Evolutionary conservation across 64 coral and sea anemone genomes (phyloP).

Genomic region (Porites australiensis): DNA sequence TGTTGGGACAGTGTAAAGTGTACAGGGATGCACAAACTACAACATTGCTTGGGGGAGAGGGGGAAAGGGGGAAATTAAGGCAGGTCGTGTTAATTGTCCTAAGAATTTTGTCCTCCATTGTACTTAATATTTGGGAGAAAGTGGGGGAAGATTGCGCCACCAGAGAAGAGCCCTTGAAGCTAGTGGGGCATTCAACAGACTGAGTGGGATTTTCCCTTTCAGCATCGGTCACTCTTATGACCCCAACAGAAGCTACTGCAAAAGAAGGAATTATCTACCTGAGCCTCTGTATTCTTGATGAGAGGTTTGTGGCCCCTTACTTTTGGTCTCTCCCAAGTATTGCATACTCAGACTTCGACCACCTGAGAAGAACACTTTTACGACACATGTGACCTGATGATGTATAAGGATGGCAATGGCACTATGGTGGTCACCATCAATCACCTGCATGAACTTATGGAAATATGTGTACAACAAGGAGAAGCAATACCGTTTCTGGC

Average conservation of each 20-base stretch:
- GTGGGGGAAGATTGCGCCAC: background rate
- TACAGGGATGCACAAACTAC: background rate
- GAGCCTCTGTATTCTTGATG: background rate
- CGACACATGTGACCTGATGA: too few relatives aligned
- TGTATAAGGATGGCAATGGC: too few relatives aligned
- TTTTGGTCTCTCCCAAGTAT: slow-evolving; percentile 58
- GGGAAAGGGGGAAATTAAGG: background rate
- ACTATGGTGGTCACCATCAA: too few relatives aligned
- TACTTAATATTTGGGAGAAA: background rate
- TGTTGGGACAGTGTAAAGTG: too few relatives aligned
- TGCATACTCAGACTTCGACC: slow-evolving; percentile 38
- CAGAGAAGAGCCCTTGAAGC: background rate
- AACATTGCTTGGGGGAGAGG: slow-evolving; percentile 6
- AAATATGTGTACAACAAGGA: background rate
- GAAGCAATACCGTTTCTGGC: background rate
- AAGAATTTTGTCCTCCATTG: background rate
- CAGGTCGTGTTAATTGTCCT: too few relatives aligned
- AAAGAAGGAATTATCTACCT: slow-evolving; percentile 3
- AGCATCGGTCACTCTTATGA: slow-evolving; percentile 28
- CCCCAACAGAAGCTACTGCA: slow-evolving; percentile 9
- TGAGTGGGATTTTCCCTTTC: slow-evolving; percentile 45
- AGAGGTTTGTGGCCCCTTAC: slow-evolving; percentile 61
- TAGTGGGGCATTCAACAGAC: slow-evolving; percentile 35
- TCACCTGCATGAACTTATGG: too few relatives aligned
- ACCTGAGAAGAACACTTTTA: background rate